Base-by-base conservation (phyloP, 2,797 vertebrate species). In the Calcarius lapponicus region DNA sequence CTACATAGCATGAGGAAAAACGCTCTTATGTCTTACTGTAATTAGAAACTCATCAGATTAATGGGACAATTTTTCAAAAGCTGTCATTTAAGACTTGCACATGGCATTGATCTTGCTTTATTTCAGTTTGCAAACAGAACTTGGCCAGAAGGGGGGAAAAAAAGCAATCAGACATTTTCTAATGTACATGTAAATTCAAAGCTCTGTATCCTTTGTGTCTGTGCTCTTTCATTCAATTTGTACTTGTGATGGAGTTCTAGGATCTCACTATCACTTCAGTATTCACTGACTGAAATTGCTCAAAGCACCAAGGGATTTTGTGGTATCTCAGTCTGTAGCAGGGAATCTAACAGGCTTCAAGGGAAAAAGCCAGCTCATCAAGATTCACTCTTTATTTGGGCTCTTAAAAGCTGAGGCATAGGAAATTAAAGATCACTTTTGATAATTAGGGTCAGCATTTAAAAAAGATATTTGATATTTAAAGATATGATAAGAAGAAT, bases 21-120 rank as follows among this genome's bases (percentile, higher is more conserved):
- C 83, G 84, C 84, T 92, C 86, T 92, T 95, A 73, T 56, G 51
- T 85, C 61, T 86, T 83, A 89, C 89, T 93, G 94, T 91, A 91
- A 91, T 96, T 93, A 96, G 94, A 95, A 96, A 93, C 88, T 93
- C 78, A 86, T 95, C 91, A 94, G 80, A 61, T 93, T 91, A 95
- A 97, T 86, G 81, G 91, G 86, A 42, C 74, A 85, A 48, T 71
- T 94, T 94, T 93, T 95, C 61, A 82, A 93, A 94, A 88, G 57
- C 73, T 95, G 73, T 53, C 80, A 38, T 92, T 86, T 73, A 78
- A 84, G 74, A 71, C 93, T 88, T 90, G 51, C 74, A 85, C 20
- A 40, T 86, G 48, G 70, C 71, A 74, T 82, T 85, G 88, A 82
- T 92, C 45, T 81, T 93, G 53, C 38, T 78, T 60, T 76, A 67